Evolutionary conservation across 2,888 invertebrate genomes (phyloP).

Genomic region (Acleris laterana): DNA sequence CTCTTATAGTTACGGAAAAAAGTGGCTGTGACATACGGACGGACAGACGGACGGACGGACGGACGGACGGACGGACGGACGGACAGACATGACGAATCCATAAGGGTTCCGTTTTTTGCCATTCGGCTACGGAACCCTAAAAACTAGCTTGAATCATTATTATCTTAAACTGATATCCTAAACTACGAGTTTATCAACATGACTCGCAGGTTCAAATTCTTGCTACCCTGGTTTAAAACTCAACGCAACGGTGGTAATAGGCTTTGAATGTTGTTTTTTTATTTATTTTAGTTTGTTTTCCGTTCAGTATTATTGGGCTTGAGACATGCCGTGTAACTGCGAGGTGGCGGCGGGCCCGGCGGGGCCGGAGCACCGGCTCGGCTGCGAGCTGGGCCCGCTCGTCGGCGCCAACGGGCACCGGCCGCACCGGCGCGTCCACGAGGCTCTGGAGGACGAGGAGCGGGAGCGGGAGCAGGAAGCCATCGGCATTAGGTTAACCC

Average conservation of each 20-base stretch:
- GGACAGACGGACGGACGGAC: too few species aligned
- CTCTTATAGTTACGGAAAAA: too few species aligned
- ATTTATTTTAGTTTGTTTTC: constrained; percentile 36
- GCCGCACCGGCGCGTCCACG: constrained; percentile 60
- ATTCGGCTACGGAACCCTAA: too few species aligned
- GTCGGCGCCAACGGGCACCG: constrained; percentile 45
- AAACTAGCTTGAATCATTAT: too few species aligned
- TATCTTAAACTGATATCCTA: too few species aligned
- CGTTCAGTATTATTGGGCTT: constrained; percentile 36
- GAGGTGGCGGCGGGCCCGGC: constrained; percentile 45
- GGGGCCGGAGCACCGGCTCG: constrained; percentile 48
- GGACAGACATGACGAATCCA: too few species aligned
- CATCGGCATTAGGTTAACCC: constrained; percentile 60
- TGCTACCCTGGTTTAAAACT: too few species aligned
- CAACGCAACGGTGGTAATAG: neutral
- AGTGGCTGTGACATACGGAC: too few species aligned
- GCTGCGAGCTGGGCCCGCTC: constrained; percentile 48
- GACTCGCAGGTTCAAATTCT: neutral
- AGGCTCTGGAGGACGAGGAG: constrained; percentile 42
- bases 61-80: too few species aligned
- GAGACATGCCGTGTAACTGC: constrained; percentile 62
- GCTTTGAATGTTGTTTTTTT: neutral
- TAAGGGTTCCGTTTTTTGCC: too few species aligned
- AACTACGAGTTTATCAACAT: too few species aligned
- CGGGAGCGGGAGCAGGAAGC: constrained; percentile 39